Conservation (phyloP, 1,140 invertebrate species). For the Scaptodrosophila lebanonensis region DNA sequence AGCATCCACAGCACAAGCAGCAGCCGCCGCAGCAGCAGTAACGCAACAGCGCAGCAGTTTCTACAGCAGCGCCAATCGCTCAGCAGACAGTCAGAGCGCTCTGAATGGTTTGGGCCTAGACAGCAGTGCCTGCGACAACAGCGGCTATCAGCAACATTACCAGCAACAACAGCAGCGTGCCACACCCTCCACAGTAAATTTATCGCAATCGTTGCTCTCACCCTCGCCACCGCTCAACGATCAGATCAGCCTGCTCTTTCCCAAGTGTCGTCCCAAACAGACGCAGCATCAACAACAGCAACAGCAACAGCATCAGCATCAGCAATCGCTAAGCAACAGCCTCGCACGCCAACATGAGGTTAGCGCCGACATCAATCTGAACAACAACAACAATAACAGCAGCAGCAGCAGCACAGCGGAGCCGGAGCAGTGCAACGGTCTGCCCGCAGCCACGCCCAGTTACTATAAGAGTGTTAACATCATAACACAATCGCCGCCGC, state of each 20-base stretch:
- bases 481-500: conserved; percentile 73
- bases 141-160: conserved; percentile 20
- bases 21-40: conserved; percentile 11
- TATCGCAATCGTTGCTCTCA: conserved; percentile 76
- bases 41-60: conserved; percentile 22
- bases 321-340: conserved; percentile 14
- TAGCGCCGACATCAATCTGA: conserved; percentile 25
- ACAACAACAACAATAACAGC: conserved; percentile 13
- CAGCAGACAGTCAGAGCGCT: too few species aligned
- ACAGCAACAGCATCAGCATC: conserved; percentile 15
- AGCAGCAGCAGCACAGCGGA: conserved; percentile 14
- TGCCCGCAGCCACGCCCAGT: conserved; percentile 37
- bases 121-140: conserved; percentile 35
- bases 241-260: conserved; percentile 88
- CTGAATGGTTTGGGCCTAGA: conserved; percentile 25
- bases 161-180: conserved; percentile 38
- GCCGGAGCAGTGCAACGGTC: conserved; percentile 10
- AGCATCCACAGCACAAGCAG: conserved; percentile 20
- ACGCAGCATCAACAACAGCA: conserved; percentile 31
- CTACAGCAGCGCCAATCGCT: conserved; percentile 7
- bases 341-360: conserved; percentile 18
- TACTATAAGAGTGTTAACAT: conserved; percentile 74
- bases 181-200: conserved; percentile 43
- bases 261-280: conserved; percentile 85
- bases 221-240: conserved; percentile 79